Percentiles rank a stretch among this genome's conserved stretches.
Evolutionary conservation across 2,113 vertebrate genomes (phyloP).

Genomic region (Himantopus leucocephalus): DNA sequence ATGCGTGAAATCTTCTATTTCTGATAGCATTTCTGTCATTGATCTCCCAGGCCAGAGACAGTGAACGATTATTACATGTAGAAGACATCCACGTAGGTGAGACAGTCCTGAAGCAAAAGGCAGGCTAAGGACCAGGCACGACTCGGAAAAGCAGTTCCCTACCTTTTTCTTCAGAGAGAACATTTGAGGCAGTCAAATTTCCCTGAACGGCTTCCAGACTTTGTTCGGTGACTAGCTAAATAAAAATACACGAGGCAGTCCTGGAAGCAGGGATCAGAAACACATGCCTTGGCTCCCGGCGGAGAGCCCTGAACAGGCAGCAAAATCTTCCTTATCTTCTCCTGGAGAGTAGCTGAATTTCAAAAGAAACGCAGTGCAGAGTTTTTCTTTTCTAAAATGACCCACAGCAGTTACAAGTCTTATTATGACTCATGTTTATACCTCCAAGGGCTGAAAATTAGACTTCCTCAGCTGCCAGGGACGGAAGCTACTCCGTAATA

Average conservation of each 20-base stretch:
- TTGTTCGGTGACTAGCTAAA: background rate
- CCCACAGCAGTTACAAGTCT: background rate
- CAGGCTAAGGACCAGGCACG: background rate
- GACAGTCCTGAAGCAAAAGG: background rate
- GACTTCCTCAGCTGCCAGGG: slow-evolving; percentile 1
- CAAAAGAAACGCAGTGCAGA: background rate
- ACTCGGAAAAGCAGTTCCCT: background rate
- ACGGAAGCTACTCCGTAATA: background rate
- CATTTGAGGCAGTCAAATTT: background rate
- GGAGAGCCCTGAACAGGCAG: background rate
- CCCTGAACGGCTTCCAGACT: background rate
- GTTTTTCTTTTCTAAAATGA: slow-evolving; percentile 9
- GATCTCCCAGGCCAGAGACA: background rate
- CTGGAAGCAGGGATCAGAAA: background rate
- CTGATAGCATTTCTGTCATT: background rate
- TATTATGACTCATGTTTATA: slow-evolving; percentile 23
- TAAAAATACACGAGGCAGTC: background rate
- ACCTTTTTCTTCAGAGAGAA: background rate
- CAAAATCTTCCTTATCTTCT: slow-evolving; percentile 14
- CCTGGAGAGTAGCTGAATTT: background rate
- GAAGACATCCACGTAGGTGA: background rate
- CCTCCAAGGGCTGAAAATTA: background rate
- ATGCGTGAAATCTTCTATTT: background rate
- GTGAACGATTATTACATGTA: background rate
- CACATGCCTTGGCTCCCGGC: background rate